Evolutionary conservation across 30 jellyfish, hydroid and myxozoan species (phyloP), one percentile per base, ranked within the genome.

Genomic region (Turritopsis rubra): DNA sequence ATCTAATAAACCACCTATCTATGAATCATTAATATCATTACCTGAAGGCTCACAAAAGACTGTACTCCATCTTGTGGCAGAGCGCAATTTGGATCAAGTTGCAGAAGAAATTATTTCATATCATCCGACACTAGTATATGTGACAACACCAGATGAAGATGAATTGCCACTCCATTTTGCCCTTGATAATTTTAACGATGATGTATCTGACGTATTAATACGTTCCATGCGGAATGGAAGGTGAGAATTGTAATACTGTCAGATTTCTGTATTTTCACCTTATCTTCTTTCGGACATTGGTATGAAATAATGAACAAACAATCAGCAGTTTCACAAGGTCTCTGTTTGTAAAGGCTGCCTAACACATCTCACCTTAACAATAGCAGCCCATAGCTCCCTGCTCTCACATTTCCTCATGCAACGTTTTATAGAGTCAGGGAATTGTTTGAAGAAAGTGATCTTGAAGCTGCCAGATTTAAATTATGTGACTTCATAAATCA

Each of bases 41-140:
- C 27, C 41, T 52, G 83, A 25, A 1, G 86, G 73, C 17, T 68
- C 81, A 29, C 83, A 28, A 79, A 86, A 83, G 66, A 86, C 93
- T 5, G 83, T 92, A 20, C 80, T 92, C 72, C 98, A 92, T 68
- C 71, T 87, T 65, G 95, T 89, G 23, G 98, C 98, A 19, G 94
- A 92, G 65, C 83, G 80, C 28, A 86, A 88, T 71, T 71, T 87
- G 80, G 54, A 31, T 19, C 75, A 78, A 17, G 25, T 88, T 66
- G 91, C 95, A 19, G 76, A 72, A 8, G 76, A 29, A 65, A 18
- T 87, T 30, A 75, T 92, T 13, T 24, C 25, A 27, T 79, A 79
- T 18, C 87, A 88, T 68, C 93, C 95, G 1, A 89, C 90, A 71
- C 81, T 79, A 73, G 72, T 87, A 19, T 78, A 87, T 73, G 87